Percentiles rank a stretch among this genome's conserved stretches.
Evolutionary conservation across 2,113 vertebrate genomes (phyloP).

Genomic region (Dipodomys spectabilis): DNA sequence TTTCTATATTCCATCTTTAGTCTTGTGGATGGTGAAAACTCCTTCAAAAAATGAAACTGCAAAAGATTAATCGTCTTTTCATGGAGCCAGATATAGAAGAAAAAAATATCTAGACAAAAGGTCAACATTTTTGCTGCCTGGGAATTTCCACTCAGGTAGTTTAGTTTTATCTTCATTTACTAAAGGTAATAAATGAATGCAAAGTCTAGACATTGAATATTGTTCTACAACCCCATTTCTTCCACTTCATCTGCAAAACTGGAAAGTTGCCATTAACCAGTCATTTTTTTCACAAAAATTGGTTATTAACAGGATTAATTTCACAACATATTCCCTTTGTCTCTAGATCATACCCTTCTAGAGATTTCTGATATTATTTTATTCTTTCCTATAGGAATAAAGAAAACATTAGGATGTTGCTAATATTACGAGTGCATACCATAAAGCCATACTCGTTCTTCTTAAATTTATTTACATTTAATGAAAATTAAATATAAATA

Average conservation of each 20-base stretch:
- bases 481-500: not conserved
- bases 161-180: conserved; percentile 10
- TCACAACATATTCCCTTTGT: not conserved
- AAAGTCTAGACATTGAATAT: not conserved
- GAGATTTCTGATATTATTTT: not conserved
- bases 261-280: not conserved
- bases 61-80: not conserved
- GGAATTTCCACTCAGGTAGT: not conserved
- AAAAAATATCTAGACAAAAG: not conserved
- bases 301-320: not conserved
- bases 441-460: not conserved
- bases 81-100: not conserved
- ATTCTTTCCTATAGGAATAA: not conserved
- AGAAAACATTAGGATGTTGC: not conserved
- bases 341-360: not conserved
- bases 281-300: not conserved
- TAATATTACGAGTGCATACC: not conserved
- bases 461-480: not conserved
- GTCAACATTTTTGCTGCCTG: not conserved
- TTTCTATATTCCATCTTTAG: not conserved
- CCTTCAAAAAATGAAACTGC: not conserved
- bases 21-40: not conserved
- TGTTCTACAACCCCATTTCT: not conserved
- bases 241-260: not conserved
- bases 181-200: not conserved